These are phyloP conservation scores for Sternarchorhynchus goeldii DNA, from an alignment of 2,797 vertebrate species.

Conservation along the genomic window DNA sequence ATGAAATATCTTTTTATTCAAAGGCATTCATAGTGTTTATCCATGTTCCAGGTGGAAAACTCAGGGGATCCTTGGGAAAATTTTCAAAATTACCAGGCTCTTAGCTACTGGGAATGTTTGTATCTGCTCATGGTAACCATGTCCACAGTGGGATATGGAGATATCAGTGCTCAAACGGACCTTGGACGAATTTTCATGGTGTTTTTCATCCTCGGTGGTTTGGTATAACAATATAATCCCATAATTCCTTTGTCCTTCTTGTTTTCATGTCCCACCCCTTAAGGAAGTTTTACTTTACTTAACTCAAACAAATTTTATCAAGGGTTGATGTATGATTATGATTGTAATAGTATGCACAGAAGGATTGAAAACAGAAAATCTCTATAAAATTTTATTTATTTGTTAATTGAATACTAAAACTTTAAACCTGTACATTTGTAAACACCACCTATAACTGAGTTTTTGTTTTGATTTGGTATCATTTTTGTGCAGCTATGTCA, in stretches of 20 bases:
- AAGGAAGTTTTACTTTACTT: constrained; percentile 67
- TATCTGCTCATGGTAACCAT: constrained; percentile 99
- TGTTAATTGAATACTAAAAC: no score
- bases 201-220: constrained; percentile 99
- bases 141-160: constrained; percentile 99
- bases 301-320: constrained; percentile 93
- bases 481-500: background rate
- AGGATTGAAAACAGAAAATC: background rate
- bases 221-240: constrained; percentile 85
- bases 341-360: constrained; percentile 41
- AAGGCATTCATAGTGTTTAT: constrained; percentile 40
- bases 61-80: constrained; percentile 99
- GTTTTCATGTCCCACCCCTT: constrained; percentile 52
- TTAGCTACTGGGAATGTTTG: constrained; percentile 99
- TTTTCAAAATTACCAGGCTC: constrained; percentile 94
- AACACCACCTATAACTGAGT: no score
- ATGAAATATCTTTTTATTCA: no score
- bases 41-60: constrained; percentile 92
- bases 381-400: no score
- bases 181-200: constrained; percentile 99
- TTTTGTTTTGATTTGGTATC: no score
- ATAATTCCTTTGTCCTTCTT: constrained; percentile 43
- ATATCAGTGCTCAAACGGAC: constrained; percentile 98
- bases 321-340: constrained; percentile 71
- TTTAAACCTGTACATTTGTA: no score